phyloP scores from a whole-genome alignment of 2,113 vertebrate species.

The Ameiurus melas region DNA sequence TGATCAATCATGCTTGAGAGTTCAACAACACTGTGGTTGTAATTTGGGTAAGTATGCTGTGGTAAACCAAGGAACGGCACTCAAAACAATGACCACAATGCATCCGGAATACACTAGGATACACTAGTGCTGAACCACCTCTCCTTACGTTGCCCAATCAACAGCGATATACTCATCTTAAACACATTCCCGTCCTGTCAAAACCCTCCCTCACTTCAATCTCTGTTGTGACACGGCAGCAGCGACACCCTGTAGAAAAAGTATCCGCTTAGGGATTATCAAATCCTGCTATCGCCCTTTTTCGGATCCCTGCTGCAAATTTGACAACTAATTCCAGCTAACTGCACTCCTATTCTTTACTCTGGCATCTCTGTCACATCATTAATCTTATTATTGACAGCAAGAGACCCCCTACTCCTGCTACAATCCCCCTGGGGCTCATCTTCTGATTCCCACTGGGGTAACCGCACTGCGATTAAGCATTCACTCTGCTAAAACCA shows the following conservation, averaged over 20 bases:
- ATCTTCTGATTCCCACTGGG: conserved; percentile 69
- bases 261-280: conserved; percentile 51
- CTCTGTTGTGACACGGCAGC: conserved; percentile 31
- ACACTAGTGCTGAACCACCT: not conserved
- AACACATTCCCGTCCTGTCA: conserved; percentile 31
- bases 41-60: not conserved
- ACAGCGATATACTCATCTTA: conserved; percentile 31
- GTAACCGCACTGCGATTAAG: conserved; percentile 52
- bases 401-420: conserved; percentile 52
- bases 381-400: conserved; percentile 80
- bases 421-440: conserved; percentile 65
- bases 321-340: conserved; percentile 69
- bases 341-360: conserved; percentile 67
- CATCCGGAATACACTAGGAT: not conserved
- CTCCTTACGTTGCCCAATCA: conserved; percentile 4
- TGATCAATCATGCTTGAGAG: not conserved
- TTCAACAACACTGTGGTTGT: not conserved
- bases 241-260: conserved; percentile 39
- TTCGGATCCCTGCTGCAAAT: conserved; percentile 56
- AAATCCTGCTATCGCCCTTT: conserved; percentile 44
- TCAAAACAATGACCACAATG: not conserved
- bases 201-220: conserved; percentile 48
- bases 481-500: conserved; percentile 59
- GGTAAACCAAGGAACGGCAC: not conserved
- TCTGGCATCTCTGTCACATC: conserved; percentile 68